These are phyloP conservation scores for Halcyon smyrnensis DNA, from an alignment of 2,797 vertebrate species.

Conservation along the genomic window DNA sequence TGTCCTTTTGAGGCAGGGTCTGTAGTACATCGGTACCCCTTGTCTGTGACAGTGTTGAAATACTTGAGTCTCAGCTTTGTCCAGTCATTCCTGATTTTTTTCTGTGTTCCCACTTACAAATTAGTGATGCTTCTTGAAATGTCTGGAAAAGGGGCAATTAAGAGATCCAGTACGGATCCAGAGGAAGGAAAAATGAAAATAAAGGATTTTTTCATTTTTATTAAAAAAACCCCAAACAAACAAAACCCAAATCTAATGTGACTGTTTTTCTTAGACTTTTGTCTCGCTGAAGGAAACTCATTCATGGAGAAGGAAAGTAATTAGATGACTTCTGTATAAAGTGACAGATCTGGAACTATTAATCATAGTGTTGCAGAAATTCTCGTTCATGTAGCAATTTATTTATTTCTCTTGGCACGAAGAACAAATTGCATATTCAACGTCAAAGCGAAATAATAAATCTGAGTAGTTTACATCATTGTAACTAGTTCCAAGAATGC, in stretches of 20 bases:
- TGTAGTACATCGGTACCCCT: background rate
- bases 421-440: constrained; percentile 9
- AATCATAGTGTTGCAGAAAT: constrained; percentile 36
- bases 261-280: constrained; percentile 26
- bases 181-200: background rate
- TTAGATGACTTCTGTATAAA: constrained; percentile 54
- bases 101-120: background rate
- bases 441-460: constrained; percentile 13
- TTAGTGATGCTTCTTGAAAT: background rate
- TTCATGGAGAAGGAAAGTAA: constrained; percentile 61
- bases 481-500: constrained; percentile 15
- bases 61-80: background rate
- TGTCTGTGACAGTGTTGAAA: background rate
- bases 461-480: background rate
- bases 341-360: constrained; percentile 18
- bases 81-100: background rate
- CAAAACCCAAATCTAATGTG: background rate
- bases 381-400: background rate
- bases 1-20: background rate
- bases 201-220: background rate
- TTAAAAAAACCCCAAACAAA: background rate
- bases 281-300: background rate
- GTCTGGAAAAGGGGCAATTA: background rate
- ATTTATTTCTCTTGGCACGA: background rate
- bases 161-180: background rate